Evolutionary conservation across 1,140 invertebrate genomes (phyloP).

Genomic region (Trichonephila clavipes): DNA sequence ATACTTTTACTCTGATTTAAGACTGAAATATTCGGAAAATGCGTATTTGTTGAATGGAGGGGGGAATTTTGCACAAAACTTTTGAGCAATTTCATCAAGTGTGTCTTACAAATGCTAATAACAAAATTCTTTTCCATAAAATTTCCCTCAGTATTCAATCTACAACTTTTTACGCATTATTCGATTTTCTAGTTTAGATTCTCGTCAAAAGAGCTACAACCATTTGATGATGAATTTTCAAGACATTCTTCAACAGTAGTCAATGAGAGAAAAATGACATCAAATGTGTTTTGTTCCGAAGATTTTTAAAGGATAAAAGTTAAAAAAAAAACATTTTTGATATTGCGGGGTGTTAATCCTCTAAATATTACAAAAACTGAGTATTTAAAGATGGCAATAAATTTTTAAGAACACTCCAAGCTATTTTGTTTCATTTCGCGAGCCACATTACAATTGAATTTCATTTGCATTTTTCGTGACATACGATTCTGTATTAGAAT

Average conservation of each 20-base stretch:
- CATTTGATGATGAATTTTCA: not conserved
- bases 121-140: too few relatives aligned
- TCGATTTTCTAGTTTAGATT: not conserved
- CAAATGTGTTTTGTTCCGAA: not conserved
- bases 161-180: not conserved
- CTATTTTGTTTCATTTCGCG: not conserved
- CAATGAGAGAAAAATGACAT: not conserved
- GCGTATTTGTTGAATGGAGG: too few relatives aligned
- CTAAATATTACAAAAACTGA: not conserved
- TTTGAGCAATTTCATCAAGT: too few relatives aligned
- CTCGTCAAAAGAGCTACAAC: not conserved
- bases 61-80: too few relatives aligned
- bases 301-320: not conserved
- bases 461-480: conserved; percentile 8
- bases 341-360: not conserved
- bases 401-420: conserved; percentile 3
- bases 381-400: not conserved
- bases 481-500: not conserved
- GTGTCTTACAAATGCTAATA: too few relatives aligned
- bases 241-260: not conserved
- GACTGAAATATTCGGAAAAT: too few relatives aligned
- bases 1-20: too few relatives aligned
- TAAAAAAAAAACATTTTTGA: not conserved
- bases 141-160: too few relatives aligned
- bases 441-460: not conserved